Evolutionary conservation across 1,140 invertebrate species (phyloP).

Genomic region (Arctopsyche grandis): DNA sequence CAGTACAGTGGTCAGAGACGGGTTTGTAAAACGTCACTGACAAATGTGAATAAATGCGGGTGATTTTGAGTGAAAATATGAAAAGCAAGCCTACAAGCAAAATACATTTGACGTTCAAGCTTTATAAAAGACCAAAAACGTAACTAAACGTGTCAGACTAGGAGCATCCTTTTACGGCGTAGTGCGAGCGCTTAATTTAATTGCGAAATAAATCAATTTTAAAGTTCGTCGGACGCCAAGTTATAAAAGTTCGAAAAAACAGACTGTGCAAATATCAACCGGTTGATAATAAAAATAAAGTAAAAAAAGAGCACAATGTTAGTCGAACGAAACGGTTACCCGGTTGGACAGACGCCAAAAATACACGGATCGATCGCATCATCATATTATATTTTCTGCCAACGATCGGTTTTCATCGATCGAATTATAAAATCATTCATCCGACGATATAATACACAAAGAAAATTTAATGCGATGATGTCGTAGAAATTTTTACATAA

Average conservation of each 20-base stretch:
- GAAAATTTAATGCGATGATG: neutral
- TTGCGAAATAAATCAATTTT: neutral
- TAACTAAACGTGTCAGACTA: too few species aligned
- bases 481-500: neutral
- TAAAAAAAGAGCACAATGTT: too few species aligned
- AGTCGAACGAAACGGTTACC: too few species aligned
- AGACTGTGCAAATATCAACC: neutral
- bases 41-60: slow-evolving; percentile 22
- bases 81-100: neutral
- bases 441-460: neutral
- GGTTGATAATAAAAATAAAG: neutral
- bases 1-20: neutral
- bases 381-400: neutral
- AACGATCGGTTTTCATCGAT: neutral
- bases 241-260: neutral
- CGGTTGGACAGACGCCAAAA: too few species aligned
- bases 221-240: neutral
- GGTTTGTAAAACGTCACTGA: slow-evolving; percentile 11
- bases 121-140: too few species aligned
- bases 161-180: too few species aligned
- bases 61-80: neutral
- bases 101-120: too few species aligned
- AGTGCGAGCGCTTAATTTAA: too few species aligned
- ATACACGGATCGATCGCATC: too few species aligned
- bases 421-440: neutral